phyloP scores from a whole-genome alignment of 2,113 vertebrate species.

The Equus quagga region DNA sequence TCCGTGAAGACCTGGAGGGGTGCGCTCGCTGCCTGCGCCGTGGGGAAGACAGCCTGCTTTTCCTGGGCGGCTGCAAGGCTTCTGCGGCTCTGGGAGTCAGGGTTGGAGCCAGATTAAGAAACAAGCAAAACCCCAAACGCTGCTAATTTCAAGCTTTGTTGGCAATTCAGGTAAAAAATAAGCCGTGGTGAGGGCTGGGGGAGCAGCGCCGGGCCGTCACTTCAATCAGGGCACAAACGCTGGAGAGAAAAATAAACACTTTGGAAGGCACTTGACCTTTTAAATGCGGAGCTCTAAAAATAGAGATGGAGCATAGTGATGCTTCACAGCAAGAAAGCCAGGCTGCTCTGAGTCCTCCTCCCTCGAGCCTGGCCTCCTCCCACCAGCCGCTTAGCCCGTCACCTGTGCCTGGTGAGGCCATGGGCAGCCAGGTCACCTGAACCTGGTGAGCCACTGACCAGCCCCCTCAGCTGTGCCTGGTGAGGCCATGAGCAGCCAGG shows the following conservation, averaged over 20 bases:
- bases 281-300: constrained; percentile 47
- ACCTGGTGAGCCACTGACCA: neutral
- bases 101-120: neutral
- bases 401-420: too few relatives aligned
- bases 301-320: rapidly evolving
- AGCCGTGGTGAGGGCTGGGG: neutral
- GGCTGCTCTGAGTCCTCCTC: neutral
- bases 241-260: constrained; percentile 34
- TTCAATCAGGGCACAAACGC: constrained; percentile 26
- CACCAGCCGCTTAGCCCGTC: neutral
- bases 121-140: too few relatives aligned
- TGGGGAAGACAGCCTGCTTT: neutral
- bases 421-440: too few relatives aligned
- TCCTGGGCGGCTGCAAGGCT: neutral
- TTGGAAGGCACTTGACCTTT: constrained; percentile 67
- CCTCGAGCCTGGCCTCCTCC: neutral
- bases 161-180: neutral
- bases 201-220: neutral
- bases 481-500: neutral
- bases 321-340: neutral
- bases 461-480: too few relatives aligned
- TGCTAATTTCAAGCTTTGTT: neutral
- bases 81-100: neutral
- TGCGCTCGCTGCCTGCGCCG: neutral
- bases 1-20: neutral